Percentiles rank a stretch among this genome's conserved stretches.
Conservation (phyloP, 2,888 invertebrate species). For the Lasioglossum malachurum region DNA sequence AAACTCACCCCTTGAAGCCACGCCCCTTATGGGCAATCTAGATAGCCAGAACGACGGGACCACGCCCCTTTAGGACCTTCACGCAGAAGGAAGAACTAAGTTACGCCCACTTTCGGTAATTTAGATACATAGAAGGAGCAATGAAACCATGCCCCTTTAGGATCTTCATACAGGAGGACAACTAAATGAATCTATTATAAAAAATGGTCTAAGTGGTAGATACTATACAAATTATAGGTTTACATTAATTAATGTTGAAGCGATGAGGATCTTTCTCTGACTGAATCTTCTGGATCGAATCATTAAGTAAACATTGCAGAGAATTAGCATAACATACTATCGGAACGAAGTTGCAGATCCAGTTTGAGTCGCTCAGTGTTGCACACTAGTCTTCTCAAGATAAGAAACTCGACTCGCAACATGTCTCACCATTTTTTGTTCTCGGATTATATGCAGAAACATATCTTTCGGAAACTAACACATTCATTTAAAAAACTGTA, state of each 20-base stretch:
- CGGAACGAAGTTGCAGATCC: conserved; percentile 9
- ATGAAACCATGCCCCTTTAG: not conserved
- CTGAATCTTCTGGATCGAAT: not conserved
- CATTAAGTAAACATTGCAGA: not conserved
- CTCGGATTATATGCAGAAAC: not conserved
- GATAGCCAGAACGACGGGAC: too few species aligned
- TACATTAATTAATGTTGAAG: not conserved
- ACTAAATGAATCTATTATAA: too few species aligned
- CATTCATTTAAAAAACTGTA: not conserved
- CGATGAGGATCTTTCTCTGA: not conserved
- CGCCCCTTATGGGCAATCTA: too few species aligned
- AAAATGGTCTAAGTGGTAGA: too few species aligned
- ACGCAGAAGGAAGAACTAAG: too few species aligned
- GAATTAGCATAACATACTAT: not conserved
- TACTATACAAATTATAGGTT: not conserved
- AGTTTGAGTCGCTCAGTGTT: not conserved
- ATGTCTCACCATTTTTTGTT: not conserved
- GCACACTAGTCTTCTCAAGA: not conserved
- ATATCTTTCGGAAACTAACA: not conserved
- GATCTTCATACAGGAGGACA: not conserved
- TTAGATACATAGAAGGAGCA: not conserved
- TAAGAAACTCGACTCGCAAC: not conserved
- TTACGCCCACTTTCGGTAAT: not conserved
- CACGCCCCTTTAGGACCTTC: too few species aligned
- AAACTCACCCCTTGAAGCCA: too few species aligned